Conservation (phyloP, 2,888 invertebrate species). For the Sphaeridia pumilis region DNA sequence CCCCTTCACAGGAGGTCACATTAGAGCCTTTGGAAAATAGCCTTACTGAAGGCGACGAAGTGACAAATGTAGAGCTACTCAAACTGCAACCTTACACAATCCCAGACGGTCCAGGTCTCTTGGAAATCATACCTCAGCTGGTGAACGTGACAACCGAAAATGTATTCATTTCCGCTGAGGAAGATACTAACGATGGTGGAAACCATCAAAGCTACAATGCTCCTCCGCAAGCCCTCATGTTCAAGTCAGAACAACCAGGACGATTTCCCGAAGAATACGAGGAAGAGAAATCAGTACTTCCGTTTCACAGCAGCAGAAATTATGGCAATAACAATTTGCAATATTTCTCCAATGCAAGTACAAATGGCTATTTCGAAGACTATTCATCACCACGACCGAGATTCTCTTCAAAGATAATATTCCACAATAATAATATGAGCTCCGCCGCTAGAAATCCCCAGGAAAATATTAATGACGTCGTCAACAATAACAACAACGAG, state of each 20-base stretch:
- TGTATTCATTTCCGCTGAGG: conserved; percentile 11
- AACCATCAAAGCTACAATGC: no score
- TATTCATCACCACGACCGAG: neutral
- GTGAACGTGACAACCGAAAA: conserved; percentile 15
- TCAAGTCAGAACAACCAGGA: no score
- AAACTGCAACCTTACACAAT: no score
- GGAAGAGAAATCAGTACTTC: neutral
- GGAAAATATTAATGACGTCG: neutral
- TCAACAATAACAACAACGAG: neutral
- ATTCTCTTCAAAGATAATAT: neutral
- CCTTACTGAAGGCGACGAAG: no score
- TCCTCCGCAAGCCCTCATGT: no score
- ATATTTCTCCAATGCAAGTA: conserved; percentile 10
- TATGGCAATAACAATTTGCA: no score
- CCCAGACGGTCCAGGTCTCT: neutral
- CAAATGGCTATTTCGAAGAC: conserved; percentile 10
- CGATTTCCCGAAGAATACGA: neutral
- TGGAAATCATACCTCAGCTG: conserved; percentile 10
- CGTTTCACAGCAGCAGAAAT: no score
- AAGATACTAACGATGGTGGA: neutral
- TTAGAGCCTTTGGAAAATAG: no score
- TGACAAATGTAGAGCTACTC: no score
- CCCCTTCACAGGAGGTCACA: no score
- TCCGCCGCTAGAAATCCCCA: neutral
- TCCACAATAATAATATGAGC: no score